These are phyloP conservation scores for Callimorpha dominula DNA, from an alignment of 2,888 invertebrate genomes.

Conservation along the genomic window DNA sequence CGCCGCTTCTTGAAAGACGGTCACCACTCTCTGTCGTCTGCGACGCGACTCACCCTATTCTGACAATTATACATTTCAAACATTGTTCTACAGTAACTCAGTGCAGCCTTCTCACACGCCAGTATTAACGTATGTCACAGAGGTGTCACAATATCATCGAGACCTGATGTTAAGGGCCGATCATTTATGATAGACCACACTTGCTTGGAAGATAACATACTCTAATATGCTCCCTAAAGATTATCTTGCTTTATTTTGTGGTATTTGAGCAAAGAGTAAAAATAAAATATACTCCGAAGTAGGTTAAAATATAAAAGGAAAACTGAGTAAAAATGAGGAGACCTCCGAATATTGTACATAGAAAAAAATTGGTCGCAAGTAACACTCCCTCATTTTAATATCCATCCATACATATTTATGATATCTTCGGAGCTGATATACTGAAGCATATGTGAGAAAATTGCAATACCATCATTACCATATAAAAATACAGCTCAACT, in stretches of 20 bases:
- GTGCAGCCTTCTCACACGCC: too few species aligned
- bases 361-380: slow-evolving; percentile 5
- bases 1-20: too few species aligned
- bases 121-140: too few species aligned
- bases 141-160: too few species aligned
- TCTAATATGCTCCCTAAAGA: neutral
- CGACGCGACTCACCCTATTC: too few species aligned
- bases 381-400: slow-evolving; percentile 3
- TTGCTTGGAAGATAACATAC: neutral
- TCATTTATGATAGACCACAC: neutral
- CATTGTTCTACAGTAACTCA: too few species aligned
- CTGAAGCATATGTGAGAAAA: neutral
- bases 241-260: neutral
- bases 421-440: neutral
- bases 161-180: neutral
- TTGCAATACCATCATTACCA: neutral
- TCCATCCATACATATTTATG: slow-evolving; percentile 12
- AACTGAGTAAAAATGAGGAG: neutral
- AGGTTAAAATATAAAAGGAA: slow-evolving; percentile 4
- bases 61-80: too few species aligned
- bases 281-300: neutral
- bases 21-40: too few species aligned
- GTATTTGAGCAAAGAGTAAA: too few species aligned
- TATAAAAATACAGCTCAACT: neutral
- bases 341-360: neutral